These are phyloP conservation scores for human DNA, from an alignment of 2,113 vertebrate genomes.

Conservation along the genomic window GRCh38 chr6:91589501-91590000, in stretches of 20 bases:
- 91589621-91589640: not conserved
- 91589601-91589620: not conserved
- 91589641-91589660: not conserved
- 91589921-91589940: too few species aligned
- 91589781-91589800: too few species aligned
- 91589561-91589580: not conserved
- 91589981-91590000: too few species aligned
- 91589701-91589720: not conserved
- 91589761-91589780: not conserved
- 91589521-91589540: not conserved
- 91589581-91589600: not conserved
- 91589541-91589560: too few species aligned
- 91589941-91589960: too few species aligned
- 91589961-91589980: too few species aligned
- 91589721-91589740: not conserved
- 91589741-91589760: not conserved
- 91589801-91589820: too few species aligned
- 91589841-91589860: too few species aligned
- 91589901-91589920: too few species aligned
- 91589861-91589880: too few species aligned
- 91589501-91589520: not conserved
- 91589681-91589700: not conserved
- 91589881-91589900: too few species aligned
- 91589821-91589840: too few species aligned
- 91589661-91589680: not conserved